Evolutionary conservation across 2,113 vertebrate genomes (phyloP), one percentile per base, ranked within the genome.

Genomic region (Mormyrus lacerda): DNA sequence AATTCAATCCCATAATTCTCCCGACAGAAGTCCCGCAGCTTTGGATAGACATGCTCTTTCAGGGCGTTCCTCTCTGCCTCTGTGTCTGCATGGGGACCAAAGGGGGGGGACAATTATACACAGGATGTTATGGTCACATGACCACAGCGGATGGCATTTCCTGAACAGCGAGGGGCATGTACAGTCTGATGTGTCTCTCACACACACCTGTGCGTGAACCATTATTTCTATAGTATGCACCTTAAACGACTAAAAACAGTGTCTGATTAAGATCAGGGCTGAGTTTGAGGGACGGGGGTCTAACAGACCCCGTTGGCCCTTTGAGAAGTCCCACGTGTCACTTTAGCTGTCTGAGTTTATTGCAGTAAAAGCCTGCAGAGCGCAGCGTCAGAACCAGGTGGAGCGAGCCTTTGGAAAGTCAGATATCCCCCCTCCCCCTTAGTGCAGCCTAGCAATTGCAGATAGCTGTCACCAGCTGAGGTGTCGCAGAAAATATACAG

Each of bases 1-100:
- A 99, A 99, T 95, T 99, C 98, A 94, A 99, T 95, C 79, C 98
- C 98, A 92, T 99, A 99, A 94, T 99, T 99, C 95, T 99, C 98
- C 94, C 98, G 96, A 96, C 98, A 99, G 96, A 99, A 99, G 95
- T 99, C 98, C 91, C 98, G 96, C 90, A 99, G 95, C 91, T 99
- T 99, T 87, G 98, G 98, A 94, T 98, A 99, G 76, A 99, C 97
- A 3, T 99, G 97, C 93, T 99, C 98, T 94, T 97, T 97, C 61
- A 99, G 94, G 4, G 98, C 97, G 0, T 95, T 98, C 92, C 98
- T 97, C 96, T 99, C 98, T 69, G 98, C 98, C 93, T 97, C 96
- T 4, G 98, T 99, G 94, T 99, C 98, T 99, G 95, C 13, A 91
- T 61, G 82, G 90, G 82, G 93, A 94, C 89, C 90, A 89, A 3